phyloP scores from a whole-genome alignment of 2,888 invertebrate species.

The Nomada ferruginata region DNA sequence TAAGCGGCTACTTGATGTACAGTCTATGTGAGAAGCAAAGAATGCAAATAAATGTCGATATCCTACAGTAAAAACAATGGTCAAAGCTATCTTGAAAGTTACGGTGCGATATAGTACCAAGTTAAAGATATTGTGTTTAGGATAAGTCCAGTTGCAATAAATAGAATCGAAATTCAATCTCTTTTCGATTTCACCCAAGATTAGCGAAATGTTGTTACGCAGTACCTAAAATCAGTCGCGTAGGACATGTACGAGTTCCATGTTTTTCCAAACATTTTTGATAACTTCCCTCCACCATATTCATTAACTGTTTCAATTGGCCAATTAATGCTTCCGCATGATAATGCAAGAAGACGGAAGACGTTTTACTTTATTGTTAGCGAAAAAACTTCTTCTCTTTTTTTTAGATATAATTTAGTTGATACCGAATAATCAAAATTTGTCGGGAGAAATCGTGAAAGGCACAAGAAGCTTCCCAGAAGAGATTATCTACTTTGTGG shows the following conservation, averaged over 20 bases:
- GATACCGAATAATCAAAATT: too few relatives aligned
- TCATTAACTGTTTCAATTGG: slow-evolving; percentile 13
- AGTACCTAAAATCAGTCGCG: too few relatives aligned
- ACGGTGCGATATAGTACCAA: slow-evolving; percentile 5
- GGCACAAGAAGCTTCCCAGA: background rate
- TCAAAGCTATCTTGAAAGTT: slow-evolving; percentile 16
- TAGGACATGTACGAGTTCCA: too few relatives aligned
- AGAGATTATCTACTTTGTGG: background rate
- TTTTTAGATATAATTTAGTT: background rate
- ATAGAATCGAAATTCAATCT: slow-evolving; percentile 39
- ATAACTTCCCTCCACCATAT: too few relatives aligned
- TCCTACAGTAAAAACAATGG: slow-evolving; percentile 9
- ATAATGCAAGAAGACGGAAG: slow-evolving; percentile 20
- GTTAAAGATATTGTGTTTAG: slow-evolving; percentile 44
- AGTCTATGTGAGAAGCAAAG: slow-evolving; percentile 25
- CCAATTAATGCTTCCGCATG: slow-evolving; percentile 70
- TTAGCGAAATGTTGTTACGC: background rate
- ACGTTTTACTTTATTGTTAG: background rate
- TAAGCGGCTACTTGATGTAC: slow-evolving; percentile 36
- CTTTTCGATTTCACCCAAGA: slow-evolving; percentile 13
- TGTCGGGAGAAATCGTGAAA: background rate
- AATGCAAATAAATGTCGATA: slow-evolving; percentile 34
- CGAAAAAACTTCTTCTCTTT: background rate
- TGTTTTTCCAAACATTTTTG: background rate
- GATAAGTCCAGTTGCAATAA: slow-evolving; percentile 47